Percentiles rank a stretch among this genome's conserved stretches.
Conservation (phyloP, 2,888 invertebrate species). For the Hypsopygia costalis region DNA sequence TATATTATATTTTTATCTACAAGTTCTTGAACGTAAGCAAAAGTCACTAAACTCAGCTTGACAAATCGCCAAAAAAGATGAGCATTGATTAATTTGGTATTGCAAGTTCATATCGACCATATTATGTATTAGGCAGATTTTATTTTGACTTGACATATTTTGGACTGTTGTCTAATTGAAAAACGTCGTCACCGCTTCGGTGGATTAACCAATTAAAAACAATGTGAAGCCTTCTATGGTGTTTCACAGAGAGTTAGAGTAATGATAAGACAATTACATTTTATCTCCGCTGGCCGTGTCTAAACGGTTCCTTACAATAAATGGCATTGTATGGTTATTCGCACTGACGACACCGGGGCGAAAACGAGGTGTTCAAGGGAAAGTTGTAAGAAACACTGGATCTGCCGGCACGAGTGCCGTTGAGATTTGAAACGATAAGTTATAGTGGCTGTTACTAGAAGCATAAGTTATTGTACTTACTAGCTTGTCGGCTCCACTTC, state of each 20-base stretch:
- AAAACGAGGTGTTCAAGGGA: slow-evolving; percentile 19
- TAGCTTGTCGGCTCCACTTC: too few species aligned
- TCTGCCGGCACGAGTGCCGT: not conserved
- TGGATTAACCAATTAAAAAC: slow-evolving; percentile 36
- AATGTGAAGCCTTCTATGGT: slow-evolving; percentile 37
- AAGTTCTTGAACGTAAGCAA: too few species aligned
- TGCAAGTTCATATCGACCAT: too few species aligned
- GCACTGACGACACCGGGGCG: slow-evolving; percentile 16
- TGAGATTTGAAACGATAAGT: too few species aligned
- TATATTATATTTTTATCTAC: too few species aligned
- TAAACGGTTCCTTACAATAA: slow-evolving; percentile 29
- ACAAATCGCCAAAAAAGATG: too few species aligned
- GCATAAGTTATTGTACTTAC: too few species aligned
- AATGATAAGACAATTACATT: slow-evolving; percentile 37
- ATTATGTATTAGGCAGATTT: not conserved
- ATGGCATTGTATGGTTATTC: slow-evolving; percentile 31
- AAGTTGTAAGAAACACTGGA: slow-evolving; percentile 16
- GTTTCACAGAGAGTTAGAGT: slow-evolving; percentile 35
- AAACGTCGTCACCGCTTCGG: slow-evolving; percentile 26
- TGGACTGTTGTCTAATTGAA: not conserved
- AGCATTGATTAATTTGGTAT: too few species aligned
- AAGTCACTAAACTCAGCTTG: too few species aligned
- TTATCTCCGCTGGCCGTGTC: slow-evolving; percentile 27
- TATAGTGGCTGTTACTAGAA: too few species aligned
- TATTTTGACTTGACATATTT: not conserved